Evolutionary conservation across 2,797 vertebrate genomes (phyloP).

Genomic region (Danio albolineatus): DNA sequence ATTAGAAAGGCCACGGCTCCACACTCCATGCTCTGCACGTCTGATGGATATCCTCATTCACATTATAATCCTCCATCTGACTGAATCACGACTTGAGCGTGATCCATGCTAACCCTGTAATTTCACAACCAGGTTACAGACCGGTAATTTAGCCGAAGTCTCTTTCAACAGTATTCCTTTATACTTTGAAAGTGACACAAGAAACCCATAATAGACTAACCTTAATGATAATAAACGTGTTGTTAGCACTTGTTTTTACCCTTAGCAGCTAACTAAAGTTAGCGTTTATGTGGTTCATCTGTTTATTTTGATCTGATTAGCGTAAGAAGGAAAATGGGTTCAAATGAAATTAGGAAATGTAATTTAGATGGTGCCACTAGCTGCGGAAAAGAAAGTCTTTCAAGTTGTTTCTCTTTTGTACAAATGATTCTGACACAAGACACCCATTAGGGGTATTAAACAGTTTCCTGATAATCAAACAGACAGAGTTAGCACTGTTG

Average conservation of each 20-base stretch:
- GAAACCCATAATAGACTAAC: neutral
- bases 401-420: conserved; percentile 11
- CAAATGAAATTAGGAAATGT: neutral
- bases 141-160: conserved; percentile 53
- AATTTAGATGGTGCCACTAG: conserved; percentile 26
- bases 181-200: neutral
- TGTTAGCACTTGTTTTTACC: neutral
- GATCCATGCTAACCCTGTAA: conserved; percentile 53
- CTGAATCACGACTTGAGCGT: conserved; percentile 44
- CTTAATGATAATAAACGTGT: neutral
- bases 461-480: neutral
- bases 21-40: conserved; percentile 15
- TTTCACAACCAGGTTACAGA: conserved; percentile 45
- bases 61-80: conserved; percentile 53
- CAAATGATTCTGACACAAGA: neutral
- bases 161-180: conserved; percentile 18
- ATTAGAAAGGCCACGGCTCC: conserved; percentile 34
- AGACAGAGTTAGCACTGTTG: neutral
- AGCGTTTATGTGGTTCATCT: neutral
- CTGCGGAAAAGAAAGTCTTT: conserved; percentile 28
- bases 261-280: neutral
- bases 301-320: neutral
- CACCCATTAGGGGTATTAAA: neutral
- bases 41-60: conserved; percentile 21
- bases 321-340: neutral